These are phyloP conservation scores for Cryptocephalus primarius DNA, from an alignment of 2,888 invertebrate species.

Conservation along the genomic window DNA sequence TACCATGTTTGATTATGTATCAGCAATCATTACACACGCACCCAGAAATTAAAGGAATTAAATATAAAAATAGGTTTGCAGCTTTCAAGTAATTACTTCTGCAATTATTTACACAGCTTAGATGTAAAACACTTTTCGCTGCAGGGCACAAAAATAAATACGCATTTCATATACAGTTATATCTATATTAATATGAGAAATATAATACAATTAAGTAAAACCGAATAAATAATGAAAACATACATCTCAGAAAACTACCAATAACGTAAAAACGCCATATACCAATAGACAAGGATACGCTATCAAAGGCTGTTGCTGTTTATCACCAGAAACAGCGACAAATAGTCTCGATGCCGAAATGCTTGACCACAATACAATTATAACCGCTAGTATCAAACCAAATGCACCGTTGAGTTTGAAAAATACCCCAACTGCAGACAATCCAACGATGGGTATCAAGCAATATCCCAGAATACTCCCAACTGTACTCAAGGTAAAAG, in stretches of 20 bases:
- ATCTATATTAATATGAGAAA: neutral
- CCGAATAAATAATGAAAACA: slow-evolving; percentile 52
- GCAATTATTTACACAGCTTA: too few species aligned
- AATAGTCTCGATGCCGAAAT: slow-evolving; percentile 87
- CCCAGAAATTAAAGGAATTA: too few species aligned
- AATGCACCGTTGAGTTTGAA: slow-evolving; percentile 61
- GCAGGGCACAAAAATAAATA: too few species aligned
- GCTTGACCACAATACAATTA: slow-evolving; percentile 80
- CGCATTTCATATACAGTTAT: neutral
- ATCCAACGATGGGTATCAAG: slow-evolving; percentile 80
- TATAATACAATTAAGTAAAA: too few species aligned
- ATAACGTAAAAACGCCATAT: slow-evolving; percentile 85
- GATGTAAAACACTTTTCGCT: too few species aligned
- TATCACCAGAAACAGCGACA: slow-evolving; percentile 80
- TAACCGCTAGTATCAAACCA: slow-evolving; percentile 54
- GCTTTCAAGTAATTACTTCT: too few species aligned
- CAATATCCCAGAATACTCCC: slow-evolving; percentile 88
- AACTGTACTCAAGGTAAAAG: slow-evolving; percentile 66
- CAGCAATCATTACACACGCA: too few species aligned
- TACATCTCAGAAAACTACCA: slow-evolving; percentile 43
- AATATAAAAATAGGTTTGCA: too few species aligned
- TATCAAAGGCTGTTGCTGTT: slow-evolving; percentile 73
- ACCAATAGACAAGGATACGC: slow-evolving; percentile 90
- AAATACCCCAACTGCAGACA: slow-evolving; percentile 70
- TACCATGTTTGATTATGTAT: too few species aligned